Evolutionary conservation across 2,113 vertebrate species (phyloP).

Genomic region (Tyto alba): DNA sequence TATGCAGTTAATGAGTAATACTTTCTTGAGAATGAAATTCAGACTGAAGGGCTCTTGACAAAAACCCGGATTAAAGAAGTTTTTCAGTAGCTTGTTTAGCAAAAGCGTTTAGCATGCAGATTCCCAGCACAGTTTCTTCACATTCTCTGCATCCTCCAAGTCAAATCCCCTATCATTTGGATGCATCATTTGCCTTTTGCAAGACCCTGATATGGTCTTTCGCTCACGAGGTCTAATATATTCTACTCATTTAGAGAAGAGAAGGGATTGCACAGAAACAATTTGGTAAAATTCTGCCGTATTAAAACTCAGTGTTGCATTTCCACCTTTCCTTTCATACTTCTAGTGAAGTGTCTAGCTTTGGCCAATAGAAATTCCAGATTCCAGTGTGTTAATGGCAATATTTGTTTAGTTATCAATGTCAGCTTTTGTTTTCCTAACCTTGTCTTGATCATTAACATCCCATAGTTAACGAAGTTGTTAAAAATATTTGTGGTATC

Average conservation of each 20-base stretch:
- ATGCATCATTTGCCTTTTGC: neutral
- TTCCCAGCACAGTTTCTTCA: neutral
- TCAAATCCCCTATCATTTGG: neutral
- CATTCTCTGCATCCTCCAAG: neutral
- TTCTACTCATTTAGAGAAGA: neutral
- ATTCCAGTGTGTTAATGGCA: neutral
- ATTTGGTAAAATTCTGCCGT: neutral
- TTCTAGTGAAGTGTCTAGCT: neutral
- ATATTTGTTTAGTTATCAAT: conserved; percentile 35
- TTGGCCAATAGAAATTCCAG: neutral
- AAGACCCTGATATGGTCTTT: neutral
- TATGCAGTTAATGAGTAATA: neutral
- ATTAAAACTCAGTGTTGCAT: neutral
- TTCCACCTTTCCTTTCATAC: neutral
- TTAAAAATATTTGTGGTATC: neutral
- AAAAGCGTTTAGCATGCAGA: neutral
- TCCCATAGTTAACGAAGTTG: neutral
- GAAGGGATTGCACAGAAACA: neutral
- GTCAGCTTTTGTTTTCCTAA: conserved; percentile 18
- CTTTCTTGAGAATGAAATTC: neutral
- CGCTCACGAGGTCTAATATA: neutral
- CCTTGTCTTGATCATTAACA: neutral
- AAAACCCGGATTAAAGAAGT: neutral
- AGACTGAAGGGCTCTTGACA: neutral
- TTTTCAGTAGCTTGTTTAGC: neutral